Base-by-base conservation (phyloP, 2,113 vertebrate genomes). In the Grantiella picta region DNA sequence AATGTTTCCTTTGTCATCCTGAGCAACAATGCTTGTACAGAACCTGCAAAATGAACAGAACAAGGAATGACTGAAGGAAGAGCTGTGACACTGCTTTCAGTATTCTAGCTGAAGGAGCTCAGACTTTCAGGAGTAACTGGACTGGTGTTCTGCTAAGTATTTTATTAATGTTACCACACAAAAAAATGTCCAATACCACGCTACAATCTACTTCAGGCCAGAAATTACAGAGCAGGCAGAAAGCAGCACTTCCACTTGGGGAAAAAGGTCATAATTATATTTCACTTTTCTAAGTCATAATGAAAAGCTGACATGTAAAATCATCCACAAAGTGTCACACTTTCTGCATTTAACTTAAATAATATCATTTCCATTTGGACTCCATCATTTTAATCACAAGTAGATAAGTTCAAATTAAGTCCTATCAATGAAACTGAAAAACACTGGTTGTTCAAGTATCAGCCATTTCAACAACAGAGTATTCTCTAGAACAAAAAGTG, bases 21-120 rank as follows among this genome's bases (percentile, higher is more conserved):
- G 99, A 86, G 98, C 98, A 1, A 99, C 94, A 33, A 99, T 98
- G 86, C 99, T 99, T 1, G 99, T 99, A 94, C 99, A 99, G 95
- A 99, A 99, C 75, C 99, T 99, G 84, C 53, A 19, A 69, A 64
- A 11, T 80, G 17, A 45, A 42, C 71, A 60, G 19, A 14, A 68
- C 9, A 60, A 65, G 65, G 7, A 17, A 40, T 1, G 2, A 29
- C 11, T 54, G 21, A 33, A 66, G 14, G 18, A 28, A 49, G 47
- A n/a, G 13, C 9, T 53, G 6, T 1, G 13, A 38, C 52, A 57
- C 36, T 0, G 0, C 35, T 47, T 47, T 12, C 31, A 31, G 4
- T 14, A 5, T 25, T 31, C 5, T 2, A 40, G 28, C 8, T 56
- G 8, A 47, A 60, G 4, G 11, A 71, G 21, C n/a, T 65, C 28